A percentile compares a stretch with the other conserved stretches of the same genome.
These are phyloP conservation scores for Dolichotis patagonum DNA, from an alignment of 2,113 vertebrate species.

Conservation along the genomic window DNA sequence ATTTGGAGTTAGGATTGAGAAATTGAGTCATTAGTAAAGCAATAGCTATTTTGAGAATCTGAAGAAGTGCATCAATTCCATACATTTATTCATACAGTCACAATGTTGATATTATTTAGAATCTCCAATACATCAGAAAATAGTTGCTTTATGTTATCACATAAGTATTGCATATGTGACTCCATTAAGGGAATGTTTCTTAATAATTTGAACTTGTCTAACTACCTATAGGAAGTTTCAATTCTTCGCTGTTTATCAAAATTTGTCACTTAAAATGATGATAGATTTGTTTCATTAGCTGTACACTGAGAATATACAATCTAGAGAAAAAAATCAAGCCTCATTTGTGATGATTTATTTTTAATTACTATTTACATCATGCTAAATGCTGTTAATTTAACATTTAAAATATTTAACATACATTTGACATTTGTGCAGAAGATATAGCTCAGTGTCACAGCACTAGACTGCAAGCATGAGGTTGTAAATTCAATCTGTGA, in stretches of 20 bases:
- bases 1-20: constrained; percentile 6
- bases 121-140: neutral
- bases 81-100: neutral
- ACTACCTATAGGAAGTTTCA: neutral
- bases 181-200: neutral
- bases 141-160: constrained; percentile 13
- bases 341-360: neutral
- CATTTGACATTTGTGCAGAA: no score
- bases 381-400: neutral
- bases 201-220: constrained; percentile 2
- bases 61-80: neutral
- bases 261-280: constrained; percentile 19
- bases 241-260: neutral
- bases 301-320: neutral
- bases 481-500: no score
- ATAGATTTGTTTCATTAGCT: neutral
- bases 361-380: neutral
- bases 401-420: neutral
- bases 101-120: neutral
- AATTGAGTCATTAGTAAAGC: neutral
- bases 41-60: constrained; percentile 34
- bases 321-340: neutral
- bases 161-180: neutral
- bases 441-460: no score
- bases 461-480: no score